Percentiles rank a stretch among this genome's conserved stretches.
Conservation (phyloP, 2,888 invertebrate genomes). For the Amphipyra tragopoginis region DNA sequence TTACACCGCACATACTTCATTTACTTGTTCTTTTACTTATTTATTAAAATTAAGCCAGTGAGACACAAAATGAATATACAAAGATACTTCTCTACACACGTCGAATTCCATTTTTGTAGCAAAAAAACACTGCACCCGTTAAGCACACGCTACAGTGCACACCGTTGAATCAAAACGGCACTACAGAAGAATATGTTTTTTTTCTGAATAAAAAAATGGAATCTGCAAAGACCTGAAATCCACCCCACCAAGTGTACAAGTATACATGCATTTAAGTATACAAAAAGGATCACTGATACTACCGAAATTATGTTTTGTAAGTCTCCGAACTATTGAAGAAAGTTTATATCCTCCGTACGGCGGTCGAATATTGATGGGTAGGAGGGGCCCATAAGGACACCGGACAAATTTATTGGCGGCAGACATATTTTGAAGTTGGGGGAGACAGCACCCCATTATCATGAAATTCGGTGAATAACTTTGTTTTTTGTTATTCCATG, state of each 20-base stretch:
- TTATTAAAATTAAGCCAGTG: too few species aligned
- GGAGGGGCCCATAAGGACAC: slow-evolving; percentile 9
- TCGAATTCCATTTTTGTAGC: too few species aligned
- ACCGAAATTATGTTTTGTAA: slow-evolving; percentile 45
- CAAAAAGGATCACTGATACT: slow-evolving; percentile 36
- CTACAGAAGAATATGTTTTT: too few species aligned
- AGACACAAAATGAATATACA: too few species aligned
- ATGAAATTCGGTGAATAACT: slow-evolving; percentile 19
- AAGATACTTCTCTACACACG: too few species aligned
- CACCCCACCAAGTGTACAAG: not conserved
- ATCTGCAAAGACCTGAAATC: too few species aligned
- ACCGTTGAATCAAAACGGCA: too few species aligned
- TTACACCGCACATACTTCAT: too few species aligned
- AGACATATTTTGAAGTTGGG: slow-evolving; percentile 39
- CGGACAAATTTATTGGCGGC: slow-evolving; percentile 36
- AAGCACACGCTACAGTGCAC: too few species aligned
- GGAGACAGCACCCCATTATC: slow-evolving; percentile 16
- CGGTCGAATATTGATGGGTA: slow-evolving; percentile 47
- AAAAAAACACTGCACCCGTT: too few species aligned
- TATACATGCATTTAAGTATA: slow-evolving; percentile 5
- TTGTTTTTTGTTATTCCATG: slow-evolving; percentile 19
- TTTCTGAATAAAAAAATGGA: too few species aligned
- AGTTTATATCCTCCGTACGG: slow-evolving; percentile 41
- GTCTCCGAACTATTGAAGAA: slow-evolving; percentile 41
- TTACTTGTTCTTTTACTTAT: too few species aligned